These are phyloP conservation scores for Ennomos quercinarius DNA, from an alignment of 2,888 invertebrate genomes.

Conservation along the genomic window DNA sequence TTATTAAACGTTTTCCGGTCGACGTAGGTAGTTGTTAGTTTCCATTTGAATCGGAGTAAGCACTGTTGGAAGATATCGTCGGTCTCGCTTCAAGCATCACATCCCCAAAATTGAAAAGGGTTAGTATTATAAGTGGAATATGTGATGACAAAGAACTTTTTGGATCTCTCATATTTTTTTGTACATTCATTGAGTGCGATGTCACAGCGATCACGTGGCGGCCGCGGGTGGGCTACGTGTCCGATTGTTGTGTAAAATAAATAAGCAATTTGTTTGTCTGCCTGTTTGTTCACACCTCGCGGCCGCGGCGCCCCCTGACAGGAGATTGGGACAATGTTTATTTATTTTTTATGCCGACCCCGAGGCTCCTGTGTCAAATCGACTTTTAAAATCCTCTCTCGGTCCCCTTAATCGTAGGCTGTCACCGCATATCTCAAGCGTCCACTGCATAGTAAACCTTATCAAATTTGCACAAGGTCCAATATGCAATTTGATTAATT, in stretches of 20 bases:
- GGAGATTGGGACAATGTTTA: conserved; percentile 44
- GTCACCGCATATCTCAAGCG: conserved; percentile 10
- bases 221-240: conserved; percentile 39
- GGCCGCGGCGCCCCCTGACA: conserved; percentile 31
- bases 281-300: conserved; percentile 48
- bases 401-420: conserved; percentile 32
- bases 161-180: conserved; percentile 27
- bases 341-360: conserved; percentile 43
- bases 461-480: conserved; percentile 17
- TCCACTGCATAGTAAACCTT: conserved; percentile 20
- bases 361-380: conserved; percentile 49
- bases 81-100: neutral
- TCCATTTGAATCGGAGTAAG: too few relatives aligned
- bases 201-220: conserved; percentile 32
- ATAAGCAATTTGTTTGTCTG: conserved; percentile 50
- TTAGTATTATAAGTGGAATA: conserved; percentile 16
- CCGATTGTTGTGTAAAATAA: conserved; percentile 46
- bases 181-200: conserved; percentile 33
- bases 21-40: too few relatives aligned
- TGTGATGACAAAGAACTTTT: conserved; percentile 41
- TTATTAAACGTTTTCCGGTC: too few relatives aligned
- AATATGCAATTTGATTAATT: conserved; percentile 7
- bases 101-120: conserved; percentile 27
- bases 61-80: neutral
- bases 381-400: conserved; percentile 45